phyloP scores from a whole-genome alignment of 2,888 invertebrate species.

The Tinea semifulvella region DNA sequence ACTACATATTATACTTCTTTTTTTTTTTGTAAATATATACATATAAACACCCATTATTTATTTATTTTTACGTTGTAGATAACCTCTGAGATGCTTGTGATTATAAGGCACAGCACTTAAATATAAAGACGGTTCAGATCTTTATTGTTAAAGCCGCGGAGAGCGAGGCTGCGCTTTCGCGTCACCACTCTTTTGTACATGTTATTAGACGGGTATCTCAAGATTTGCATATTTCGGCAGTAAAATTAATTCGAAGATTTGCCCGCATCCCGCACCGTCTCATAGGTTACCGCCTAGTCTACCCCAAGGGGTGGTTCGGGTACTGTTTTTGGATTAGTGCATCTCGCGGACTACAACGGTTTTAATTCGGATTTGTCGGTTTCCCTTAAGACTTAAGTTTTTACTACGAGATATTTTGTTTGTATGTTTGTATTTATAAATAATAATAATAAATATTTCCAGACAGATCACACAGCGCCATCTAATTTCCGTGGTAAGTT shows the following conservation, averaged over 20 bases:
- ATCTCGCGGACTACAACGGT: slow-evolving; percentile 24
- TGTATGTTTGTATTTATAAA: too few relatives aligned
- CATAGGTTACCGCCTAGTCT: slow-evolving; percentile 14
- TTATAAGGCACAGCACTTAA: too few relatives aligned
- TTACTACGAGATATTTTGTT: too few relatives aligned
- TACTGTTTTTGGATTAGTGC: slow-evolving; percentile 58
- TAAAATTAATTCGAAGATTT: slow-evolving; percentile 70
- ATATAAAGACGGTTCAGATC: too few relatives aligned
- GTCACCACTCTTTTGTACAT: slow-evolving; percentile 68
- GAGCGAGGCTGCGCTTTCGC: slow-evolving; percentile 30
- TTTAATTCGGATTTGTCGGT: slow-evolving; percentile 11
- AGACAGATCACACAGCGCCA: too few relatives aligned
- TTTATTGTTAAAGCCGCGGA: background rate
- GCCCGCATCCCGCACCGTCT: slow-evolving; percentile 43
- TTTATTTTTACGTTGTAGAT: too few relatives aligned
- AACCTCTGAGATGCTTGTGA: too few relatives aligned
- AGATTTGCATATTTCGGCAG: slow-evolving; percentile 66
- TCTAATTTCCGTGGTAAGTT: too few relatives aligned
- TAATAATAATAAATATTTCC: too few relatives aligned
- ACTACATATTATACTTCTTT: too few relatives aligned
- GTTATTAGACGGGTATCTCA: slow-evolving; percentile 64
- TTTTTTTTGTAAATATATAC: too few relatives aligned
- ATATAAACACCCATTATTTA: too few relatives aligned
- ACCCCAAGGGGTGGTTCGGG: slow-evolving; percentile 30
- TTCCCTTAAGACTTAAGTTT: background rate